Evolutionary conservation across 2,797 vertebrate species (phyloP), one percentile per base, ranked within the genome.

Genomic region (Enteromius radiatus): DNA sequence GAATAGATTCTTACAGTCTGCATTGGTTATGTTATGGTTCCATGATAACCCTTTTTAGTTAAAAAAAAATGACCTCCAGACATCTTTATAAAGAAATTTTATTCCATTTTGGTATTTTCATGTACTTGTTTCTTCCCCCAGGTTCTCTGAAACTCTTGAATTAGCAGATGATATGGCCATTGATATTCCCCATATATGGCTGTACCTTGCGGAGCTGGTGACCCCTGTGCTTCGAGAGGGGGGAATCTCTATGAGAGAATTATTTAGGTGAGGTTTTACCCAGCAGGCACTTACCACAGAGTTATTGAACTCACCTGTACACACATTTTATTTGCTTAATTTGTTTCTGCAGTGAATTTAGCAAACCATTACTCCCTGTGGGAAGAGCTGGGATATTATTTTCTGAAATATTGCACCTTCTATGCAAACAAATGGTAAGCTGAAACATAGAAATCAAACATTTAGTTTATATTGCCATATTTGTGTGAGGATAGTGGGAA

Each of bases 361-460:
- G 96, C 93, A 99, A 98, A 96, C 95, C 96, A 91, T 96, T 99
- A 93, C 96, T 98, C 96, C 96, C 97, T 95, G 97, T 97, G 93
- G 96, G 96, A 97, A 98, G 96, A 97, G 97, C 97, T 79, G 96
- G 97, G 84, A 89, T 97, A 93, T 95, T 99, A 94, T 95, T 99
- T 93, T 97, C 98, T 93, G 96, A 99, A 97, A 97, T 99, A 94
- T 93, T 99, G 96, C 98, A 98, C 96, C 96, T 98, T 97, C 97
- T 99, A 97, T 99, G 98, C 97, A 99, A 98, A 97, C 97, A 98
- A 95, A 98, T 97, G 98, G 98, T 99, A 89, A 95, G 95, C 88
- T 23, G 28, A 26, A 81, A 69, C 11, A 31, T 33, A 31, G 4
- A 1, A 23, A n/a, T 23, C 26, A 12, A 56, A 14, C 36, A 19